These are phyloP conservation scores for Endotricha flammealis DNA, from an alignment of 2,888 invertebrate species.

Conservation along the genomic window DNA sequence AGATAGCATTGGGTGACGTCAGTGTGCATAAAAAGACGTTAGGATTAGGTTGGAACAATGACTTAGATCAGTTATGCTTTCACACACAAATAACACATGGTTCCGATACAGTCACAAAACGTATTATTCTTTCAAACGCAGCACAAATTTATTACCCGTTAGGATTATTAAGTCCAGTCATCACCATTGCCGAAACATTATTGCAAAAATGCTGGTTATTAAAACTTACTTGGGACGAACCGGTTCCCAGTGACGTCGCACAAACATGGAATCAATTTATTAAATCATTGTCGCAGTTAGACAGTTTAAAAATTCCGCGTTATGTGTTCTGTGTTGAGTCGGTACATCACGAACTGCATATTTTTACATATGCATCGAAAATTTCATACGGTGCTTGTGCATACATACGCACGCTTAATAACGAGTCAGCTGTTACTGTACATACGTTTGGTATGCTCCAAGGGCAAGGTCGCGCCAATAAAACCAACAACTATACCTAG, in stretches of 20 bases:
- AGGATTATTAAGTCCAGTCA: slow-evolving; percentile 18
- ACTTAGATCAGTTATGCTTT: slow-evolving; percentile 13
- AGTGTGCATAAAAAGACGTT: slow-evolving; percentile 9
- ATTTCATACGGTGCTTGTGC: slow-evolving; percentile 22
- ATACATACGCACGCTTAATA: slow-evolving; percentile 17
- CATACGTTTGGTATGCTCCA: slow-evolving; percentile 24
- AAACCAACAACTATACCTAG: slow-evolving; percentile 22
- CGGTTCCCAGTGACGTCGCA: neutral
- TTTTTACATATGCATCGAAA: slow-evolving; percentile 23
- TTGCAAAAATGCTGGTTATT: slow-evolving; percentile 20
- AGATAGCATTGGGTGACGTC: neutral
- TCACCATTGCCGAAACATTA: slow-evolving; percentile 18
- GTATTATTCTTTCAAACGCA: slow-evolving; percentile 15
- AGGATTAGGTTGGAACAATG: slow-evolving; percentile 16
- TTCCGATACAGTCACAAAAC: neutral
- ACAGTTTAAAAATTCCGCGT: slow-evolving; percentile 12
- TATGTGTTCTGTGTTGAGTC: slow-evolving; percentile 5
- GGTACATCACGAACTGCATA: slow-evolving; percentile 16
- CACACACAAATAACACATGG: neutral
- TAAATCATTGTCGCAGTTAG: neutral
- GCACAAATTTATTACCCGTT: slow-evolving; percentile 23
- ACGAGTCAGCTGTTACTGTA: slow-evolving; percentile 8
- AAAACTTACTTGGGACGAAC: slow-evolving; percentile 6
- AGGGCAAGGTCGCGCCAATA: slow-evolving; percentile 25
- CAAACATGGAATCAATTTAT: neutral